Evolutionary conservation across 1,140 invertebrate species (phyloP).

Genomic region (Lysiphlebus fabarum): DNA sequence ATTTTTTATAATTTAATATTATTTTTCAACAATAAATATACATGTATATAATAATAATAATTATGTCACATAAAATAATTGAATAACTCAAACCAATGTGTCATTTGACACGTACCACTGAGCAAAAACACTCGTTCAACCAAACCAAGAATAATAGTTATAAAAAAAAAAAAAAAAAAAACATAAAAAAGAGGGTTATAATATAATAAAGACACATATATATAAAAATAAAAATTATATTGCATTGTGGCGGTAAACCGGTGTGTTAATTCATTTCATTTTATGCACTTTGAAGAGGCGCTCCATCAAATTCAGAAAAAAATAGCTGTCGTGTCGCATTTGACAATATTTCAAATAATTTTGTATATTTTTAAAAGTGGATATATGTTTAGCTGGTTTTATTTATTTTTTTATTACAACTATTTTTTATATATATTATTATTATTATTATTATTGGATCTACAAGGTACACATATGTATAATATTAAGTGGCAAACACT

Average conservation of each 20-base stretch:
- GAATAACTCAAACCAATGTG: conserved; percentile 12
- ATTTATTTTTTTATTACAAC: conserved; percentile 6
- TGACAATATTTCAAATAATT: conserved; percentile 35
- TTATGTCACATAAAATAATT: no score
- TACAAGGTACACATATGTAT: no score
- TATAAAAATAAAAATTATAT: conserved; percentile 12
- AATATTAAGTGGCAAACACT: conserved; percentile 16
- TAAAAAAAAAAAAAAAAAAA: conserved; percentile 11
- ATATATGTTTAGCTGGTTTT: conserved; percentile 16
- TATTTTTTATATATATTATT: no score
- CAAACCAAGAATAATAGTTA: conserved; percentile 6
- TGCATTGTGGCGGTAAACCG: conserved; percentile 15
- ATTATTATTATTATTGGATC: no score
- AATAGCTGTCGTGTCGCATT: conserved; percentile 38
- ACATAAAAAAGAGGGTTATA: conserved; percentile 7
- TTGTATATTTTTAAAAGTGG: conserved; percentile 6
- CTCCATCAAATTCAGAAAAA: conserved; percentile 50
- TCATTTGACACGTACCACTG: conserved; percentile 17
- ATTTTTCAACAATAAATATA: no score
- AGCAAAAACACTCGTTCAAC: conserved; percentile 21
- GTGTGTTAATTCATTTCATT: conserved; percentile 49
- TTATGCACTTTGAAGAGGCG: conserved; percentile 50
- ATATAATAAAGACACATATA: conserved; percentile 14
- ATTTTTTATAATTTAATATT: no score
- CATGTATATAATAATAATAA: no score